Percentiles rank a stretch among this genome's conserved stretches.
Conservation (phyloP, 2,888 invertebrate genomes). For the Acleris holmiana region DNA sequence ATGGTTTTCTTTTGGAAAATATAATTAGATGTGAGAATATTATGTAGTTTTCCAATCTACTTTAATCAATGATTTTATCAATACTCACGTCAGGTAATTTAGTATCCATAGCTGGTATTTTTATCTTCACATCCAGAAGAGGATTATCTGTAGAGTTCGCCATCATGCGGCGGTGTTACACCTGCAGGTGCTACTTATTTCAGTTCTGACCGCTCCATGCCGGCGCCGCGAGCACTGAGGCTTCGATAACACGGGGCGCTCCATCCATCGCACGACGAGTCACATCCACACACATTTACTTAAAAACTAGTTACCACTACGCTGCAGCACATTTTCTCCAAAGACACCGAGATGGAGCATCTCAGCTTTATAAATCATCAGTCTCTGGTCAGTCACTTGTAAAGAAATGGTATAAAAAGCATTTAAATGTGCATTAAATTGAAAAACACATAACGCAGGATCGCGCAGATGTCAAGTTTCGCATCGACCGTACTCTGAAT, state of each 20-base stretch:
- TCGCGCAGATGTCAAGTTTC: slow-evolving; percentile 84
- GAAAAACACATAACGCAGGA: slow-evolving; percentile 78
- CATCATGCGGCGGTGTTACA: slow-evolving; percentile 48
- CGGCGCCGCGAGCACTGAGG: slow-evolving; percentile 54
- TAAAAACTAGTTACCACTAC: neutral
- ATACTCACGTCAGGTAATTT: slow-evolving; percentile 70
- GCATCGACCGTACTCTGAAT: slow-evolving; percentile 84
- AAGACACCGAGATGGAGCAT: slow-evolving; percentile 4
- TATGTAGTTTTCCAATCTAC: no score
- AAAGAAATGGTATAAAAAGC: slow-evolving; percentile 7
- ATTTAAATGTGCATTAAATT: slow-evolving; percentile 47
- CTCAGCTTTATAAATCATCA: slow-evolving; percentile 11
- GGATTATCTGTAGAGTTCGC: slow-evolving; percentile 55
- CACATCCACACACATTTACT: slow-evolving; percentile 49
- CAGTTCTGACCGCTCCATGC: slow-evolving; percentile 52
- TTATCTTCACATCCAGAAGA: slow-evolving; percentile 62
- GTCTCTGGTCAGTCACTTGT: slow-evolving; percentile 5
- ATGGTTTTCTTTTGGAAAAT: no score
- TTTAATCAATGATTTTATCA: neutral
- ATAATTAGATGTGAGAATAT: no score
- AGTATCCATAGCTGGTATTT: slow-evolving; percentile 63
- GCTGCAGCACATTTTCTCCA: neutral
- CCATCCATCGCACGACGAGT: slow-evolving; percentile 60
- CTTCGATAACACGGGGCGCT: slow-evolving; percentile 52
- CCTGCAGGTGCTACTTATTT: slow-evolving; percentile 56